Evolutionary conservation across 2,113 vertebrate genomes (phyloP).

Genomic region (Indicator maculatus): DNA sequence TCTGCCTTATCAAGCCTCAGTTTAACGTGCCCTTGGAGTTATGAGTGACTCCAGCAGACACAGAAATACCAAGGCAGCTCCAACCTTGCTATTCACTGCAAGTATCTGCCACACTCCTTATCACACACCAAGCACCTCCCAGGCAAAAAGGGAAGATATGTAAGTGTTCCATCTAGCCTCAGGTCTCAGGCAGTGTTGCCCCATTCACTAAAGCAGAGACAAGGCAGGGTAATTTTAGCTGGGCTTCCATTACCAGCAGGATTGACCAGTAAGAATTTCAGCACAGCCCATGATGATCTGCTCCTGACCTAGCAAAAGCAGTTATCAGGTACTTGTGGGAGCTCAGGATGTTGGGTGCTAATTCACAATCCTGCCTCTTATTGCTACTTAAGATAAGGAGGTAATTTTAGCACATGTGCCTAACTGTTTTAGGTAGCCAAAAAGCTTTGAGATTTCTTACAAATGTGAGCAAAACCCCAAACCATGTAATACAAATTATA

Average conservation of each 20-base stretch:
- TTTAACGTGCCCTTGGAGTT: neutral
- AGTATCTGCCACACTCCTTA: neutral
- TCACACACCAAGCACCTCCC: neutral
- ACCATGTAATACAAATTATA: neutral
- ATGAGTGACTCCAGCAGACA: neutral
- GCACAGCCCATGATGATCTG: accelerated
- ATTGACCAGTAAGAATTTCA: neutral
- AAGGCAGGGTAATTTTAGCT: neutral
- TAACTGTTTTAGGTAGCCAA: neutral
- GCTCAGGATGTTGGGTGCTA: neutral
- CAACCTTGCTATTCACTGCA: neutral
- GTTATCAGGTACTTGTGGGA: neutral
- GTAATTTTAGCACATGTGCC: neutral
- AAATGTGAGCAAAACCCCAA: neutral
- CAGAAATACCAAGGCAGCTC: neutral
- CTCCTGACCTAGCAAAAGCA: neutral
- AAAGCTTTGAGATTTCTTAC: neutral
- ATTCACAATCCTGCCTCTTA: neutral
- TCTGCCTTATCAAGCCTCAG: neutral
- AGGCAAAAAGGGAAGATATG: neutral
- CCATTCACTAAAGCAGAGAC: neutral
- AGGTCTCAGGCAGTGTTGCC: neutral
- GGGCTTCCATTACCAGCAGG: neutral
- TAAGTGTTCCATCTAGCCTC: neutral
- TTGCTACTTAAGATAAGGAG: neutral